Percentiles rank a stretch among this genome's conserved stretches.
Conservation (phyloP, 2,888 invertebrate genomes). For the Lobophora halterata region DNA sequence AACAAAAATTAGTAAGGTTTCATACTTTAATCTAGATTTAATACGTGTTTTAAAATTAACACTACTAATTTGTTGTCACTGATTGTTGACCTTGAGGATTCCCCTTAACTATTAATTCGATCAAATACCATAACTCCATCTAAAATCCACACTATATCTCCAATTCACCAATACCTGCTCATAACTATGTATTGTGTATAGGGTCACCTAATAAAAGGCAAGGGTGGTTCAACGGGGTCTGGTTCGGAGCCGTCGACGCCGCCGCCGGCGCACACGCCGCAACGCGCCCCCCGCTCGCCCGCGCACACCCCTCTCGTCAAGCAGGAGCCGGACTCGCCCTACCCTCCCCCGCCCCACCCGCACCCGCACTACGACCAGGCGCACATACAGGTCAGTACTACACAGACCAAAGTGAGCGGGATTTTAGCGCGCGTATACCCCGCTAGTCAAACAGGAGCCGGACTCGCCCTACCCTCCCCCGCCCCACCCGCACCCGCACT, state of each 20-base stretch:
- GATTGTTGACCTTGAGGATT: no score
- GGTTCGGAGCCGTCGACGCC: constrained; percentile 77
- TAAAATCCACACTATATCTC: no score
- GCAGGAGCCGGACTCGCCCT: constrained; percentile 82
- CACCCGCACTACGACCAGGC: constrained; percentile 62
- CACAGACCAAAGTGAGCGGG: neutral
- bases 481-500: constrained; percentile 57
- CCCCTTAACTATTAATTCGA: no score
- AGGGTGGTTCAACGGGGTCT: constrained; percentile 67
- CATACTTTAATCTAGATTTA: no score
- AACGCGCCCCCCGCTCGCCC: constrained; percentile 63
- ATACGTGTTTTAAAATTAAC: no score
- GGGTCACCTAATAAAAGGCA: constrained; percentile 60
- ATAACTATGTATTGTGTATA: constrained; percentile 33
- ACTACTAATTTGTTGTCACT: no score
- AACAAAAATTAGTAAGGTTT: no score
- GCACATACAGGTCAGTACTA: constrained; percentile 51
- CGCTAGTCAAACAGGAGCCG: no score
- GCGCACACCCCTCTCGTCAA: constrained; percentile 81
- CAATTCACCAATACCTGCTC: no score
- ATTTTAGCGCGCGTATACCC: no score
- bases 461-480: constrained; percentile 39
- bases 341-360: constrained; percentile 59
- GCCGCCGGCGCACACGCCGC: constrained; percentile 69
- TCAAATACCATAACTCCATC: no score